These are phyloP conservation scores for Myocastor coypus DNA, from an alignment of 2,113 vertebrate species.

Conservation along the genomic window DNA sequence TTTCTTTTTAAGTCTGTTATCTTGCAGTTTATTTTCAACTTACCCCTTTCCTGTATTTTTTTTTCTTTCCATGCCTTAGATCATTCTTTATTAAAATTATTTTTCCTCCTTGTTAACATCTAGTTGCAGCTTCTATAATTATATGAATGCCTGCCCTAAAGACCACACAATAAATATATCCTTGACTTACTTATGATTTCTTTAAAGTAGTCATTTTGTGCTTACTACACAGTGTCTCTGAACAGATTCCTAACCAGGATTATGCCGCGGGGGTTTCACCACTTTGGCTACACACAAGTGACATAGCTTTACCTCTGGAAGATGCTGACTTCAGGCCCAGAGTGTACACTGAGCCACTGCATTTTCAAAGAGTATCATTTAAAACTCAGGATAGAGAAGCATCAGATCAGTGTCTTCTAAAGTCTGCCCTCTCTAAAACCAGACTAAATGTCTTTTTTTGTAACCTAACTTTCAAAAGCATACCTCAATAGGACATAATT, in stretches of 20 bases:
- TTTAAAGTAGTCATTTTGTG: background rate
- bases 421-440: background rate
- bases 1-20: background rate
- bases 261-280: background rate
- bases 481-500: background rate
- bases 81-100: background rate
- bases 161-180: background rate
- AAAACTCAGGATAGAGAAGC: background rate
- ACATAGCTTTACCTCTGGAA: background rate
- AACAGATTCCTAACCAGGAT: background rate
- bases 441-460: background rate
- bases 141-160: background rate
- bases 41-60: background rate
- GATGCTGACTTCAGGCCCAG: background rate
- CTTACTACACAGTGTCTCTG: background rate
- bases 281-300: background rate
- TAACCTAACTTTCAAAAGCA: background rate
- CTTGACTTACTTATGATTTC: background rate
- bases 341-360: background rate
- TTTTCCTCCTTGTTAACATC: background rate
- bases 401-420: background rate
- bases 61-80: background rate
- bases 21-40: background rate
- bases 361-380: background rate
- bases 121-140: background rate